Conservation (phyloP, 2,113 vertebrate genomes). For the Peromyscus californicus region DNA sequence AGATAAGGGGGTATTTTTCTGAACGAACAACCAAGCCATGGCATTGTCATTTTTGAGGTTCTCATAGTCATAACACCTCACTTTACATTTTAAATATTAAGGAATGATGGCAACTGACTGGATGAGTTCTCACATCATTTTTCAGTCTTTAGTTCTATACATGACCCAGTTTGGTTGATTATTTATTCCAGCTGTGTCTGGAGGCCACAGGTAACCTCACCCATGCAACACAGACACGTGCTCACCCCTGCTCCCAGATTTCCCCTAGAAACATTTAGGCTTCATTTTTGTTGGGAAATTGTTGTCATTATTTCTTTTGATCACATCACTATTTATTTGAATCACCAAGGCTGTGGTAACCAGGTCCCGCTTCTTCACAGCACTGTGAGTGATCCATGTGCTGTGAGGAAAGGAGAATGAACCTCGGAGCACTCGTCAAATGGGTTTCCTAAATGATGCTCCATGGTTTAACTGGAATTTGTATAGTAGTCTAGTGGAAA, state of each 20-base stretch:
- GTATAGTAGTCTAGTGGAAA: conserved; percentile 61
- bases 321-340: conserved; percentile 67
- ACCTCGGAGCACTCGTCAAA: conserved; percentile 56
- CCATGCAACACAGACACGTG: neutral
- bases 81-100: conserved; percentile 54
- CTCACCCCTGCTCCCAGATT: neutral
- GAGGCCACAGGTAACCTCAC: conserved; percentile 44
- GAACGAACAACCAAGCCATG: neutral
- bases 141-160: conserved; percentile 38
- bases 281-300: conserved; percentile 67
- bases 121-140: neutral
- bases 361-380: conserved; percentile 56
- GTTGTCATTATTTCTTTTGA: conserved; percentile 66
- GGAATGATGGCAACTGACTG: conserved; percentile 5
- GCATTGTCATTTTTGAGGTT: neutral
- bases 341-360: conserved; percentile 57
- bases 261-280: conserved; percentile 54
- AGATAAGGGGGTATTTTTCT: conserved; percentile 44
- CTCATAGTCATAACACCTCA: neutral
- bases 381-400: conserved; percentile 57
- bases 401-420: conserved; percentile 13
- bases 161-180: conserved; percentile 7
- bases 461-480: conserved; percentile 63
- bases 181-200: neutral
- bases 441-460: conserved; percentile 72